Percentiles rank a stretch among this genome's conserved stretches.
Conservation (phyloP, 2,888 invertebrate species). For the Tanypteryx hageni region DNA sequence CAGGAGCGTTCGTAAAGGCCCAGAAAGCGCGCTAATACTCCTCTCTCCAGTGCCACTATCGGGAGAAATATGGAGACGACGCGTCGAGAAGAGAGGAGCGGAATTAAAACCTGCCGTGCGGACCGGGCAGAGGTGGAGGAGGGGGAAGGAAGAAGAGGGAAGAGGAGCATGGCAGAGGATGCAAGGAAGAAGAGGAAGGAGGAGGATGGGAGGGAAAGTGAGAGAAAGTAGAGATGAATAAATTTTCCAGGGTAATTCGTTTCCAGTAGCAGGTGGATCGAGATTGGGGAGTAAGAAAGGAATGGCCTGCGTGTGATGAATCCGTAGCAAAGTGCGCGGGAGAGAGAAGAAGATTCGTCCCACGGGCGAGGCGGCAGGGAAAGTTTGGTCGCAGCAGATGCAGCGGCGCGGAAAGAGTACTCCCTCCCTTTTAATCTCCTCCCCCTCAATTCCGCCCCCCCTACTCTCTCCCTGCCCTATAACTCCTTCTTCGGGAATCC, state of each 20-base stretch:
- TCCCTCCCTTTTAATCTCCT: not conserved
- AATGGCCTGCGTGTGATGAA: constrained; percentile 39
- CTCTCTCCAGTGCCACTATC: not conserved
- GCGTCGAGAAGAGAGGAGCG: not conserved
- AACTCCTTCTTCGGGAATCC: not conserved
- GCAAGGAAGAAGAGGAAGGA: not conserved
- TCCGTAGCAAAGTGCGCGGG: constrained; percentile 21
- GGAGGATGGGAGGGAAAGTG: not conserved
- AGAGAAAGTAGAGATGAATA: constrained; percentile 42
- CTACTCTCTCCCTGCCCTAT: not conserved
- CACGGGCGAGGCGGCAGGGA: constrained; percentile 25
- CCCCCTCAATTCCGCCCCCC: not conserved
- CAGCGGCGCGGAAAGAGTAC: not conserved
- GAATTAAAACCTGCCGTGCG: constrained; percentile 28
- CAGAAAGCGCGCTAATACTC: constrained; percentile 3
- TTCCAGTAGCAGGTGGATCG: constrained; percentile 59
- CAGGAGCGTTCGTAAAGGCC: not conserved
- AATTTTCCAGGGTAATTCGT: constrained; percentile 55
- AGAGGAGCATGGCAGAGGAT: not conserved
- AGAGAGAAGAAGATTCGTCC: not conserved
- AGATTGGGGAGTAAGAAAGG: constrained; percentile 51
- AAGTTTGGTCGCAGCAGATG: constrained; percentile 53
- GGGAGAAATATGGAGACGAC: not conserved
- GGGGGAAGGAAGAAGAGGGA: not conserved
- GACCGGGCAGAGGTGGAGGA: not conserved